phyloP scores from a whole-genome alignment of 2,113 vertebrate species.

The Rousettus leschenaultii region DNA sequence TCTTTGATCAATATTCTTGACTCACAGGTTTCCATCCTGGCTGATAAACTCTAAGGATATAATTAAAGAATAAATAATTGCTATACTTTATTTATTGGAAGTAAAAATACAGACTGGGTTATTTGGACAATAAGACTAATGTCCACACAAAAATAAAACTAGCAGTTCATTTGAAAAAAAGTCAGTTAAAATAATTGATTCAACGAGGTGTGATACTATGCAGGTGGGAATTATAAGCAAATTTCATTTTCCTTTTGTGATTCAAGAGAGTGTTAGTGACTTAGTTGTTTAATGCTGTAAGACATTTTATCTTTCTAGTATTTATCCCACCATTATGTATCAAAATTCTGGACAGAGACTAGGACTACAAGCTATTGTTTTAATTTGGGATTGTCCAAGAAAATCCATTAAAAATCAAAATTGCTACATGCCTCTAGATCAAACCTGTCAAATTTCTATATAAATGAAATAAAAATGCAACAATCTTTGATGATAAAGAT shows the following conservation, averaged over 20 bases:
- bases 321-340: background rate
- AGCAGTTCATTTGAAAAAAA: background rate
- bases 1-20: background rate
- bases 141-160: conserved; percentile 11
- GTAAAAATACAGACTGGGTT: background rate
- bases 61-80: background rate
- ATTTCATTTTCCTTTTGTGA: background rate
- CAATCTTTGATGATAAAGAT: conserved; percentile 14
- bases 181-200: background rate
- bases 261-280: background rate
- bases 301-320: background rate
- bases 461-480: conserved; percentile 15
- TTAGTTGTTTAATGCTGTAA: background rate
- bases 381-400: background rate
- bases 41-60: background rate
- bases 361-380: background rate
- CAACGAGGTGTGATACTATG: background rate
- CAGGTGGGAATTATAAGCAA: background rate
- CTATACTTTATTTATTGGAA: background rate
- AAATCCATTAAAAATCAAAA: conserved; percentile 13
- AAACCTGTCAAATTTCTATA: conserved; percentile 10
- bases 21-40: background rate
- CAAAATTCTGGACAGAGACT: background rate
- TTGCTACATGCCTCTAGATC: background rate
- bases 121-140: background rate